A percentile compares a stretch with the other conserved stretches of the same genome.
These are phyloP conservation scores for Lates japonicus DNA, from an alignment of 2,797 vertebrate genomes.

Conservation along the genomic window DNA sequence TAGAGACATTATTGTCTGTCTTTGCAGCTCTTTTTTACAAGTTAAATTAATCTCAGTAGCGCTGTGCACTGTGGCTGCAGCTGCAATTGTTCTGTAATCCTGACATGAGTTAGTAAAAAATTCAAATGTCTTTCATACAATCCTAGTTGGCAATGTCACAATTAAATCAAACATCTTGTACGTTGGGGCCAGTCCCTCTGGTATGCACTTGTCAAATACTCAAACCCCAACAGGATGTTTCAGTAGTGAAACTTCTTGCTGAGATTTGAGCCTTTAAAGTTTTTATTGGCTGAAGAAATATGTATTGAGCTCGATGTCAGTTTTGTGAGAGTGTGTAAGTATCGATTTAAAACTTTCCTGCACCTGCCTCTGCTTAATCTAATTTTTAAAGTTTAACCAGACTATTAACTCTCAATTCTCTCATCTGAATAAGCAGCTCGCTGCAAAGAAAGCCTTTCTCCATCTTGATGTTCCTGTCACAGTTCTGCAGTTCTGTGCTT, in stretches of 20 bases:
- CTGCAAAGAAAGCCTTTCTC: not conserved
- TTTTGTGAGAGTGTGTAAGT: not conserved
- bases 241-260: not conserved
- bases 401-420: not conserved
- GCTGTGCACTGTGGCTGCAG: not conserved
- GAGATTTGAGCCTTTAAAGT: not conserved
- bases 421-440: not conserved
- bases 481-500: not conserved
- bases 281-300: constrained; percentile 24
- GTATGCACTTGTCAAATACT: not conserved
- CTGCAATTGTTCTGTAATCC: not conserved
- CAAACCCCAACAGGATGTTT: not conserved
- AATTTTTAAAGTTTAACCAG: not conserved
- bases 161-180: constrained; percentile 4
- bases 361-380: not conserved
- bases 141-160: not conserved
- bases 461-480: not conserved
- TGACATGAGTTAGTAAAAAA: not conserved
- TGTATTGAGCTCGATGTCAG: not conserved
- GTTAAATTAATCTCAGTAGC: not conserved
- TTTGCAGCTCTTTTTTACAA: not conserved
- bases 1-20: not conserved
- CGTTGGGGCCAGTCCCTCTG: not conserved
- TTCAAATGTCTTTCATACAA: not conserved
- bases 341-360: not conserved